These are phyloP conservation scores for Micromussa lordhowensis DNA, from an alignment of 92 coral and sea anemone genomes.

Conservation along the genomic window DNA sequence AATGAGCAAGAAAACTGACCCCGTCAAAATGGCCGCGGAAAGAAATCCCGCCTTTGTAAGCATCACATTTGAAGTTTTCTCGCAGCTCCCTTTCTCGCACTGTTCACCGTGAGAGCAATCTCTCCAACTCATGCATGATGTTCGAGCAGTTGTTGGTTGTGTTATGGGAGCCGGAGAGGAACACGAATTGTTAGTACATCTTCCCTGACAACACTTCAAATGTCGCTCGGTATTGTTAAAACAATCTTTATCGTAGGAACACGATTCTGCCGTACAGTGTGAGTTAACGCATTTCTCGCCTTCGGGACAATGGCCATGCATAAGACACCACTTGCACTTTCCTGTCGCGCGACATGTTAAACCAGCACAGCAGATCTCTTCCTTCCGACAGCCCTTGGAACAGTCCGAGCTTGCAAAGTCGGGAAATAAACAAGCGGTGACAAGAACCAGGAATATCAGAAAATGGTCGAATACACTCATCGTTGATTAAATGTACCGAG, in stretches of 20 bases:
- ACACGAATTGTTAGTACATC: neutral
- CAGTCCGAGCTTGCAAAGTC: conserved; percentile 13
- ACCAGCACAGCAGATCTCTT: conserved; percentile 16
- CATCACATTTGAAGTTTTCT: neutral
- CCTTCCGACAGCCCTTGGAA: neutral
- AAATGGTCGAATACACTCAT: neutral
- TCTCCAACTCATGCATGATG: neutral
- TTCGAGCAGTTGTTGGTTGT: conserved; percentile 6
- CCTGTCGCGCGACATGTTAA: neutral
- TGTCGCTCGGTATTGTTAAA: neutral
- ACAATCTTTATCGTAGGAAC: conserved; percentile 25
- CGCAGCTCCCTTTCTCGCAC: conserved; percentile 56
- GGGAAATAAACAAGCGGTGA: neutral
- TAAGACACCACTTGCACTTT: conserved; percentile 15
- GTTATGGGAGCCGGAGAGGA: neutral
- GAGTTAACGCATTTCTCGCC: conserved; percentile 23
- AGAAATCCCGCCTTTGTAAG: conserved; percentile 72
- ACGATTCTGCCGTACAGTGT: neutral
- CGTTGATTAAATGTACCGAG: neutral
- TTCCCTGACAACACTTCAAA: conserved; percentile 22
- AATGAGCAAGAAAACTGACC: conserved; percentile 67
- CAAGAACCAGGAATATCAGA: neutral
- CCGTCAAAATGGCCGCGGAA: conserved; percentile 78
- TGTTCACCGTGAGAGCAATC: conserved; percentile 43
- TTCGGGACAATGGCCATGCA: conserved; percentile 23